phyloP scores from a whole-genome alignment of 2,888 invertebrate genomes.

The Lampropteryx suffumata region DNA sequence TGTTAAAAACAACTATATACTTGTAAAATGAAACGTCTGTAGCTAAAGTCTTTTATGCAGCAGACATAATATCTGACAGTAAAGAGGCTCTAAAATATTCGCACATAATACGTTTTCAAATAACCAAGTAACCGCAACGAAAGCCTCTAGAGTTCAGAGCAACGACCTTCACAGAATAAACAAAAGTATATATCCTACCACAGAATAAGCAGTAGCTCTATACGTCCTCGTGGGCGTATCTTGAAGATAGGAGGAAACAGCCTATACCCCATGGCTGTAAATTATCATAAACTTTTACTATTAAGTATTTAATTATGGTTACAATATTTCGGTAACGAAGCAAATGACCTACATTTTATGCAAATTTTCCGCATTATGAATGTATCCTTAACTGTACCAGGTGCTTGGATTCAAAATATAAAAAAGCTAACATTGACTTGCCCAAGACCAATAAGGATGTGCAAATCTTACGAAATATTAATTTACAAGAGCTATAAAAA shows the following conservation, averaged over 20 bases:
- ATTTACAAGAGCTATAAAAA: too few relatives aligned
- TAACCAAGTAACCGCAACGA: conserved; percentile 25
- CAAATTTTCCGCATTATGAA: not conserved
- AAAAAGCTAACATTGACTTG: too few relatives aligned
- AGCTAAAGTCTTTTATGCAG: too few relatives aligned
- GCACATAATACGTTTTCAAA: conserved; percentile 7
- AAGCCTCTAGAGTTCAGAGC: conserved; percentile 27
- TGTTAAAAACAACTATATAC: too few relatives aligned
- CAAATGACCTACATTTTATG: conserved; percentile 9
- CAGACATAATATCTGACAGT: too few relatives aligned
- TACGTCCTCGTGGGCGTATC: conserved; percentile 37
- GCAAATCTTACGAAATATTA: too few relatives aligned
- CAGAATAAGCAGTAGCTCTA: conserved; percentile 10
- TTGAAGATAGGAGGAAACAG: conserved; percentile 32
- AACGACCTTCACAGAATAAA: conserved; percentile 31
- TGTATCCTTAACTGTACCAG: too few relatives aligned
- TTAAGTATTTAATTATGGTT: conserved; percentile 20
- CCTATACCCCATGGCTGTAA: conserved; percentile 21
- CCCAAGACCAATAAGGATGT: too few relatives aligned
- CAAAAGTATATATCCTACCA: not conserved
- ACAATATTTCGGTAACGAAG: not conserved
- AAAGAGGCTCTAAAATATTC: not conserved
- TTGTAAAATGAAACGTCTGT: too few relatives aligned
- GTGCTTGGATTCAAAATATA: too few relatives aligned
- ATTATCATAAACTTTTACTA: conserved; percentile 21